Conservation (phyloP, 2,888 invertebrate species). For the Diogma glabrata region DNA sequence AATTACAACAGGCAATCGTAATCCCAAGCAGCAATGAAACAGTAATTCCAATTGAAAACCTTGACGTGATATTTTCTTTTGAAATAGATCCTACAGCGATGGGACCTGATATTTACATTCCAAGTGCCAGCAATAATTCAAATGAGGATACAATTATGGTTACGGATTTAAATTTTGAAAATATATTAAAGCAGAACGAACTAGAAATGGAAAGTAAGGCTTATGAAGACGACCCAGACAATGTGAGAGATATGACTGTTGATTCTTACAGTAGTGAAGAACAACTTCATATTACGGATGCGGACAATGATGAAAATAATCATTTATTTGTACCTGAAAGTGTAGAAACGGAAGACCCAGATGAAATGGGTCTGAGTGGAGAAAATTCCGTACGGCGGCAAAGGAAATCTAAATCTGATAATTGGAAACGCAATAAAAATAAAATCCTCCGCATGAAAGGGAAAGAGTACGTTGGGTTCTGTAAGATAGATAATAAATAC, state of each 20-base stretch:
- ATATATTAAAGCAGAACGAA: background rate
- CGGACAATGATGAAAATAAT: background rate
- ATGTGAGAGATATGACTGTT: background rate
- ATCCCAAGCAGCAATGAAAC: background rate
- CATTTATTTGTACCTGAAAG: background rate
- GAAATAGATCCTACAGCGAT: background rate
- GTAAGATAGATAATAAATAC: conserved; percentile 1
- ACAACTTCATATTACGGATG: background rate
- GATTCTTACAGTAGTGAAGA: background rate
- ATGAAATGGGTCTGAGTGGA: background rate
- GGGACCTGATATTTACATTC: background rate
- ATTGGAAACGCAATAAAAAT: background rate
- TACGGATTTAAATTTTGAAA: background rate
- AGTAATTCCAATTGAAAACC: background rate
- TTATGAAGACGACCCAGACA: background rate
- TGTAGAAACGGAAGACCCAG: background rate
- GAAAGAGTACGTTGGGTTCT: background rate
- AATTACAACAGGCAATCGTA: background rate
- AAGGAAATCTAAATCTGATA: background rate
- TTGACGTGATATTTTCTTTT: background rate
- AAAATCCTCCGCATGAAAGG: background rate
- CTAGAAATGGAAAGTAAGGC: background rate
- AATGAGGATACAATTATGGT: background rate
- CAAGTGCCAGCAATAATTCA: background rate
- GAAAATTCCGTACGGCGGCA: background rate